Evolutionary conservation across 2,113 vertebrate species (phyloP).

Genomic region (Blennius ocellaris): DNA sequence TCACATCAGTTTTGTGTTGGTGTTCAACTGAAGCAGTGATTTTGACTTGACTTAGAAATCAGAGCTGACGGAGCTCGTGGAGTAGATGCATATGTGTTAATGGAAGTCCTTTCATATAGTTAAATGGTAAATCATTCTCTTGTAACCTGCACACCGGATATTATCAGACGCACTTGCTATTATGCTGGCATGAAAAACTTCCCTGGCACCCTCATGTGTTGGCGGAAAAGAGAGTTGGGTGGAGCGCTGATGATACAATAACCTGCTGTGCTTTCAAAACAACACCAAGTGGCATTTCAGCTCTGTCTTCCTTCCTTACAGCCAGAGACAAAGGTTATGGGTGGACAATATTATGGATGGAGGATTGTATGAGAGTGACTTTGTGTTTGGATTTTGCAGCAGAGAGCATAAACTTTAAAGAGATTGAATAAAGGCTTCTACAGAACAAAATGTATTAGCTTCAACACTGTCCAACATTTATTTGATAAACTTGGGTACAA

Average conservation of each 20-base stretch:
- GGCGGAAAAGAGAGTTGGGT: constrained; percentile 19
- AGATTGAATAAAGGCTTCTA: too few species aligned
- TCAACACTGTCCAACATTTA: too few species aligned
- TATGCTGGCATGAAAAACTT: constrained; percentile 16
- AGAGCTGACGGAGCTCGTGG: background rate
- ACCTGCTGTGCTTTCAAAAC: constrained; percentile 24
- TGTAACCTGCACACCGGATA: background rate
- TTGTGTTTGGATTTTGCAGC: background rate
- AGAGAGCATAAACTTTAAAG: too few species aligned
- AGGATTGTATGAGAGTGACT: background rate
- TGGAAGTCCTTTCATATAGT: background rate
- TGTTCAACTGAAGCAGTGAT: background rate
- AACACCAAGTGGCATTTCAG: constrained; percentile 4
- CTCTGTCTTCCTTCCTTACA: constrained; percentile 13
- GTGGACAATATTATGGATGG: background rate
- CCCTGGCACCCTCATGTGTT: background rate
- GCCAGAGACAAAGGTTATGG: background rate
- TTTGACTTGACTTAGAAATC: background rate
- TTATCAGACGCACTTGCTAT: constrained; percentile 6
- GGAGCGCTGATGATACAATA: constrained; percentile 14
- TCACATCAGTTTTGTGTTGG: background rate
- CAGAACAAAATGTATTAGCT: too few species aligned
- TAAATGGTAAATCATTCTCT: constrained; percentile 13
- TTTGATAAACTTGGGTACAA: too few species aligned
- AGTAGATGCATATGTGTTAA: background rate